Evolutionary conservation across 2,113 vertebrate genomes (phyloP).

Genomic region (Prolemur simus): DNA sequence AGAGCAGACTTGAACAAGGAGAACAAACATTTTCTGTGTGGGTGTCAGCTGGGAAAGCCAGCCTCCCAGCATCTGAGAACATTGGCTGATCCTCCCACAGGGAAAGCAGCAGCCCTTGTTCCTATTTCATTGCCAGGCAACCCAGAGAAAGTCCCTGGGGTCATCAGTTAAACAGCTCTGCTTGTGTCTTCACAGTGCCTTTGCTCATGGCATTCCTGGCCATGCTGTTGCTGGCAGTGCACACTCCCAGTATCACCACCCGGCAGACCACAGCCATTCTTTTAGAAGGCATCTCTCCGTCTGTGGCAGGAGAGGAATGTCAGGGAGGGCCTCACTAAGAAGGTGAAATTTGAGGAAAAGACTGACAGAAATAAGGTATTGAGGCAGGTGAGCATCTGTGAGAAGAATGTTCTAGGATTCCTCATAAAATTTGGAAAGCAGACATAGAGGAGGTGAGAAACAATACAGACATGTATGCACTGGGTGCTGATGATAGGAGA

Average conservation of each 20-base stretch:
- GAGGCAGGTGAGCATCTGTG: background rate
- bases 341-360: background rate
- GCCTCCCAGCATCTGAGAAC: slow-evolving; percentile 7
- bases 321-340: background rate
- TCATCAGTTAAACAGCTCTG: background rate
- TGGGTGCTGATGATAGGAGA: background rate
- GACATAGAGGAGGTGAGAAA: background rate
- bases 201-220: background rate
- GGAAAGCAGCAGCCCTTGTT: background rate
- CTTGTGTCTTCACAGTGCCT: background rate
- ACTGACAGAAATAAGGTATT: background rate
- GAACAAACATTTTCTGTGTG: background rate
- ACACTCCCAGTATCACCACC: accelerated
- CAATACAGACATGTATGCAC: accelerated
- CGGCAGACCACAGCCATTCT: accelerated
- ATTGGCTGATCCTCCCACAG: background rate
- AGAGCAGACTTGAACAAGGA: background rate
- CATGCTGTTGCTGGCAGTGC: background rate
- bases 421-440: background rate
- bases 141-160: background rate
- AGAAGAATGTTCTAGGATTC: background rate
- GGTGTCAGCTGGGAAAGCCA: background rate
- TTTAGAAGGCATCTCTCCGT: too few relatives aligned
- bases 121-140: slow-evolving; percentile 57
- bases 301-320: background rate